A percentile compares a stretch with the other conserved stretches of the same genome.
Conservation (phyloP, 2,888 invertebrate species). For the Macaria notata region DNA sequence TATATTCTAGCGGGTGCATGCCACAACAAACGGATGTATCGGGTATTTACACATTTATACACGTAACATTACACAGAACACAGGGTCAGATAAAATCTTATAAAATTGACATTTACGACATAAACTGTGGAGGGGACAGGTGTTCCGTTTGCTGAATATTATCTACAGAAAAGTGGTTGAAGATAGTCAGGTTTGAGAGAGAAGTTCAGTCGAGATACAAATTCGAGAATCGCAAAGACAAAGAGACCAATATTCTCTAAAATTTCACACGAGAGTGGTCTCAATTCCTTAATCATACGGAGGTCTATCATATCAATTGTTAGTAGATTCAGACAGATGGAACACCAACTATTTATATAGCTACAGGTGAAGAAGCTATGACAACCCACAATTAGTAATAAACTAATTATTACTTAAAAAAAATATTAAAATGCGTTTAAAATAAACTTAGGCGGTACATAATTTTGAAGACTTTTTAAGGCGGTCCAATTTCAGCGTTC, state of each 20-base stretch:
- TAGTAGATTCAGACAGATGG: conserved; percentile 2
- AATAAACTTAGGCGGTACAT: too few relatives aligned
- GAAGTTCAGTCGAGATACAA: too few relatives aligned
- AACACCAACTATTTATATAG: conserved; percentile 11
- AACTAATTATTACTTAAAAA: too few relatives aligned
- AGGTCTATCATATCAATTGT: too few relatives aligned
- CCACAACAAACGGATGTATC: conserved; percentile 27
- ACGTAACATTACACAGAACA: conserved; percentile 26
- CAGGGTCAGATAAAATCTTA: conserved; percentile 17
- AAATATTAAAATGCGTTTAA: too few relatives aligned
- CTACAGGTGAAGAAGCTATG: conserved; percentile 8
- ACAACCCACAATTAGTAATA: conserved; percentile 9
- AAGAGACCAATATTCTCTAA: too few relatives aligned
- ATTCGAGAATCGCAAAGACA: too few relatives aligned
- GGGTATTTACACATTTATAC: conserved; percentile 33
- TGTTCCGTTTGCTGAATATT: conserved; percentile 1
- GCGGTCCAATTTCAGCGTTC: too few relatives aligned
- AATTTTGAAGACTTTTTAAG: background rate
- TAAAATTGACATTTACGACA: conserved; percentile 19
- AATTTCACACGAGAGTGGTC: too few relatives aligned
- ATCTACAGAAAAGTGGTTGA: too few relatives aligned
- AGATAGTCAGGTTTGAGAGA: too few relatives aligned
- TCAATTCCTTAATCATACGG: too few relatives aligned
- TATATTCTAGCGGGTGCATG: conserved; percentile 52
- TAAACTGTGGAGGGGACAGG: conserved; percentile 14